These are phyloP conservation scores for Mastomys coucha DNA, from an alignment of 2,113 vertebrate species.

Conservation along the genomic window DNA sequence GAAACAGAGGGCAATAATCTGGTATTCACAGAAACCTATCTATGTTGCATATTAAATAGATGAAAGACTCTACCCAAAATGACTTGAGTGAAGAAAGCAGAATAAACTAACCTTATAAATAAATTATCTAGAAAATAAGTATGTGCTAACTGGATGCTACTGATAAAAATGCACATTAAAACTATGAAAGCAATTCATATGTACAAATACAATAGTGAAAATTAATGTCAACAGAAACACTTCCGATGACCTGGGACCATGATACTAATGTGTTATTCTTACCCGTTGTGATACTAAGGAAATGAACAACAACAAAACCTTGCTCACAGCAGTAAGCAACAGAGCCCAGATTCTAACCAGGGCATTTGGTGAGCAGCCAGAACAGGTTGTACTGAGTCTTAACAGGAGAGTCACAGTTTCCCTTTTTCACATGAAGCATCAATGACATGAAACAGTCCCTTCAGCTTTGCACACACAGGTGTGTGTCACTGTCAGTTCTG, in stretches of 20 bases:
- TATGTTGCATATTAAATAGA: background rate
- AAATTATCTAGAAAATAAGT: constrained; percentile 28
- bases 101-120: constrained; percentile 47
- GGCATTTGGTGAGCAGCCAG: background rate
- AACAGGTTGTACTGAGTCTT: background rate
- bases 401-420: background rate
- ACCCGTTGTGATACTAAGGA: background rate
- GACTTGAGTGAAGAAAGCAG: background rate
- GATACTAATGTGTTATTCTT: background rate
- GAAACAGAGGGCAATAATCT: background rate
- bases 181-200: constrained; percentile 8
- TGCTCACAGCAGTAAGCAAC: background rate
- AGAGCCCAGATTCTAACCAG: background rate
- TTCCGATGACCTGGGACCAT: background rate
- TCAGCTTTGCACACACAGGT: background rate
- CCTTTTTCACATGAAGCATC: background rate
- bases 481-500: background rate
- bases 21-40: background rate
- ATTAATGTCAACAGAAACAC: background rate
- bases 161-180: constrained; percentile 14
- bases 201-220: background rate
- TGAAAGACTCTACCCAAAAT: background rate
- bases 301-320: background rate
- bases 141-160: background rate
- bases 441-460: background rate